Conservation (phyloP, 2,113 vertebrate genomes). For the Podarcis muralis region DNA sequence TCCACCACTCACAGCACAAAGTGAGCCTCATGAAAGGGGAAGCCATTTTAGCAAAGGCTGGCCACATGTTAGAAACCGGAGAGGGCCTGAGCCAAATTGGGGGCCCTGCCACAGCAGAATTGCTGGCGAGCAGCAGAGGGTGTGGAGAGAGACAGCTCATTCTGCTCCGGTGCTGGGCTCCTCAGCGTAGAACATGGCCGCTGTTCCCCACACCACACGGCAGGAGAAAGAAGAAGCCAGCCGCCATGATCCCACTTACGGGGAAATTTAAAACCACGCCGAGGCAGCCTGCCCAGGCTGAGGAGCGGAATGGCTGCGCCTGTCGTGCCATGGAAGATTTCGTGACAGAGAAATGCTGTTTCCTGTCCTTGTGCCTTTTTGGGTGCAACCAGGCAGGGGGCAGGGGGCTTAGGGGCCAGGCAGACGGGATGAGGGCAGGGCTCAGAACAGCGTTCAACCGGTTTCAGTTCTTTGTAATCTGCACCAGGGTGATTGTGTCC, state of each 20-base stretch:
- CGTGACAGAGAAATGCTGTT: neutral
- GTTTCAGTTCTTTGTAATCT: neutral
- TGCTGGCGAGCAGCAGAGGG: neutral
- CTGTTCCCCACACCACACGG: neutral
- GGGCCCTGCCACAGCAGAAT: neutral
- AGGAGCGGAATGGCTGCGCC: neutral
- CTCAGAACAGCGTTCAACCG: neutral
- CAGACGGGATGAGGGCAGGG: neutral
- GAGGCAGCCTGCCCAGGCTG: neutral
- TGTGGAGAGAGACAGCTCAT: neutral
- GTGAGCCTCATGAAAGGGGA: neutral
- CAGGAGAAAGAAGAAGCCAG: neutral
- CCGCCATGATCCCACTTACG: neutral
- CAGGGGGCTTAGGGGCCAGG: neutral
- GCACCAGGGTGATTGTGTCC: neutral
- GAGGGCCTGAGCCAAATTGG: neutral
- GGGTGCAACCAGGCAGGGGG: neutral
- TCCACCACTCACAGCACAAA: constrained; percentile 3
- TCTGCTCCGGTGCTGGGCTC: neutral
- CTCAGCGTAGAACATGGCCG: neutral
- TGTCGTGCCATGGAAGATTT: neutral
- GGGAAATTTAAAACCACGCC: neutral
- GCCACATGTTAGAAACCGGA: neutral
- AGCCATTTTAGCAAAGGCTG: constrained; percentile 13
- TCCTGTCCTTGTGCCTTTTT: neutral